phyloP scores from a whole-genome alignment of 1,140 invertebrate genomes.

The Harlomillsia oculata region DNA sequence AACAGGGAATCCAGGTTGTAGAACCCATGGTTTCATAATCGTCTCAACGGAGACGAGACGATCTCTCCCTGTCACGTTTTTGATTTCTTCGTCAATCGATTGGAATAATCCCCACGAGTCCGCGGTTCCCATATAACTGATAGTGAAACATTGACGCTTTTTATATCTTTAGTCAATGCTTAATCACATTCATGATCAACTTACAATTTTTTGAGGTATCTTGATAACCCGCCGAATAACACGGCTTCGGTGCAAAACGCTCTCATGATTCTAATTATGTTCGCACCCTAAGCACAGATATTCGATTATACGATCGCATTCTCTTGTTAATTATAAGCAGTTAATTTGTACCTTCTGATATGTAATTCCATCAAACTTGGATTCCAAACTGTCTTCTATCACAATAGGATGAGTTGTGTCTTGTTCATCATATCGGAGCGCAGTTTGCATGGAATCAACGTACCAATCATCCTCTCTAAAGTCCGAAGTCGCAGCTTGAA shows the following conservation, averaged over 20 bases:
- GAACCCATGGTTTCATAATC: constrained; percentile 83
- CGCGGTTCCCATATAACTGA: neutral
- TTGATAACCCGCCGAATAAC: neutral
- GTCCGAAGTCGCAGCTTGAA: constrained; percentile 25
- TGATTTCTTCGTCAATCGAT: neutral
- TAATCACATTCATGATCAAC: neutral
- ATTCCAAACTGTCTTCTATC: neutral
- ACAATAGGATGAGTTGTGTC: constrained; percentile 6
- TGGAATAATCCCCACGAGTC: neutral
- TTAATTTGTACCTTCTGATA: constrained; percentile 11
- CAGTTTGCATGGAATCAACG: constrained; percentile 1
- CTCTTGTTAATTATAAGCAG: neutral
- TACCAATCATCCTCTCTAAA: constrained; percentile 1
- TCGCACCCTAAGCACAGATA: neutral
- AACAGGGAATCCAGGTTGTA: constrained; percentile 76
- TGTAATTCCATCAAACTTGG: constrained; percentile 12
- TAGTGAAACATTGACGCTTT: no score
- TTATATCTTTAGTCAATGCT: no score
- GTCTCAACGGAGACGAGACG: constrained; percentile 35
- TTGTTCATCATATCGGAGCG: constrained; percentile 1
- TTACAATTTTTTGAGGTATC: neutral
- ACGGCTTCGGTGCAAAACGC: neutral
- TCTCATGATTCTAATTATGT: neutral
- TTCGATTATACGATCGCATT: neutral
- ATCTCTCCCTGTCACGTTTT: neutral